A percentile compares a stretch with the other conserved stretches of the same genome.
Evolutionary conservation across 2,797 vertebrate genomes (phyloP).

Genomic region (Lindbergichthys nudifrons): DNA sequence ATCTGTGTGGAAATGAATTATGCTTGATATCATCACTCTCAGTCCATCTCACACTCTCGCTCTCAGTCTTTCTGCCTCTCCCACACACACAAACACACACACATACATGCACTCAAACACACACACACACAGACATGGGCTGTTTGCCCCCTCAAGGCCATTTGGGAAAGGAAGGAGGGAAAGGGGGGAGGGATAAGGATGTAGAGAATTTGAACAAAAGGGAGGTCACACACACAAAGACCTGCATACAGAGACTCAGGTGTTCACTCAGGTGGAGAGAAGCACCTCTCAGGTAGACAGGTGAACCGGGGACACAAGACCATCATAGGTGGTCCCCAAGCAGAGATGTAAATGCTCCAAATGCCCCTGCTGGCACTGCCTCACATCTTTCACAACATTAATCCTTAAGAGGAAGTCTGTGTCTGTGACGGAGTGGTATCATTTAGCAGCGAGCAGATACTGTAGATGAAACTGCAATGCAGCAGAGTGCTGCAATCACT

Average conservation of each 20-base stretch:
- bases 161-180: constrained; percentile 18
- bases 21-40: constrained; percentile 44
- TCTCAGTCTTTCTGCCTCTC: constrained; percentile 15
- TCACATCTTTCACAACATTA: constrained; percentile 54
- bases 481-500: constrained; percentile 60
- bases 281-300: constrained; percentile 41
- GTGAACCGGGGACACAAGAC: constrained; percentile 43
- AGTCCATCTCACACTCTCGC: constrained; percentile 32
- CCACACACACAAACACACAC: constrained; percentile 13
- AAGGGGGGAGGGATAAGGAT: constrained; percentile 19
- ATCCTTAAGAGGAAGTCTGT: constrained; percentile 42
- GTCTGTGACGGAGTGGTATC: constrained; percentile 61
- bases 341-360: constrained; percentile 23
- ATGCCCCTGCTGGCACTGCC: constrained; percentile 21
- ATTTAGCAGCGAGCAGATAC: constrained; percentile 66
- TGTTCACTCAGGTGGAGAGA: constrained; percentile 42
- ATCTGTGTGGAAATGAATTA: constrained; percentile 60
- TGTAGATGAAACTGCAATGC: constrained; percentile 67
- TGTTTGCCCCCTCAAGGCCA: not conserved
- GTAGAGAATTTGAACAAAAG: not conserved
- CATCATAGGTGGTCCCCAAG: constrained; percentile 50
- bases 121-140: constrained; percentile 26
- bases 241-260: constrained; percentile 30
- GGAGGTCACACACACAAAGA: constrained; percentile 33
- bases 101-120: constrained; percentile 28